Conservation (phyloP, 2,888 invertebrate genomes). For the Tillus elongatus region DNA sequence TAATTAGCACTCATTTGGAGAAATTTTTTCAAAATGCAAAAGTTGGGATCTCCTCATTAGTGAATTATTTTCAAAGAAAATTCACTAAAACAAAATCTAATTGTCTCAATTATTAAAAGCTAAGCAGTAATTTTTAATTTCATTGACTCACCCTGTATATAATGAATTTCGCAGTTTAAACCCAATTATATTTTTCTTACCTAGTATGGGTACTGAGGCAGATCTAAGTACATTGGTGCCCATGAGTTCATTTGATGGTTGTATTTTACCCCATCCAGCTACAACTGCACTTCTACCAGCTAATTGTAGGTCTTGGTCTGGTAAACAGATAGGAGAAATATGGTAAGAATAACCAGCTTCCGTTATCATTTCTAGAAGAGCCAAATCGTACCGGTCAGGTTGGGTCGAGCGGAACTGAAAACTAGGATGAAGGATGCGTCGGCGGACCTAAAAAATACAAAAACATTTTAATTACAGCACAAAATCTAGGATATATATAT, state of each 20-base stretch:
- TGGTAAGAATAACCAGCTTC: constrained; percentile 51
- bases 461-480: constrained; percentile 4
- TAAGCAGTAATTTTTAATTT: too few species aligned
- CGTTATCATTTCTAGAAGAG: constrained; percentile 60
- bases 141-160: too few species aligned
- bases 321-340: constrained; percentile 73
- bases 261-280: constrained; percentile 80
- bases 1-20: too few species aligned
- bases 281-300: constrained; percentile 55
- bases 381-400: constrained; percentile 74
- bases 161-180: too few species aligned
- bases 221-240: constrained; percentile 74
- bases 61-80: too few species aligned
- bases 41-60: too few species aligned
- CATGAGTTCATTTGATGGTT: constrained; percentile 60
- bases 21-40: too few species aligned
- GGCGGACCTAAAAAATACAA: constrained; percentile 46
- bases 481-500: too few species aligned
- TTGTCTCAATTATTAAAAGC: too few species aligned
- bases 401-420: constrained; percentile 76
- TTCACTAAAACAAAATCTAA: too few species aligned
- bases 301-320: constrained; percentile 42
- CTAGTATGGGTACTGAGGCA: constrained; percentile 72
- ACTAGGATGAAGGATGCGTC: constrained; percentile 69
- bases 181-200: too few species aligned